Base-by-base conservation (phyloP, 2,113 vertebrate species). In the Proterorhinus semilunaris region DNA sequence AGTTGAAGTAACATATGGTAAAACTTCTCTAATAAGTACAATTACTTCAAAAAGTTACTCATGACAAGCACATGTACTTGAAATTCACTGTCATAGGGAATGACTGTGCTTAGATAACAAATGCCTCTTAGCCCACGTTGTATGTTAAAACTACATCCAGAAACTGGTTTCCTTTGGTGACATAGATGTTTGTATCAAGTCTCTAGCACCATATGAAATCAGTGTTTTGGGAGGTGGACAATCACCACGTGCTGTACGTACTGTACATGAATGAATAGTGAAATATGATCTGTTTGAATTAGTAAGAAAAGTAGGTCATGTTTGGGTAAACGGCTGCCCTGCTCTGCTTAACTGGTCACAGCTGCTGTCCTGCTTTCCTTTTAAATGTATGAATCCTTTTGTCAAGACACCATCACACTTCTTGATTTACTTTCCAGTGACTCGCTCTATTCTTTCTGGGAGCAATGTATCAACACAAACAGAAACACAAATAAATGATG, bases 191-290 rank as follows among this genome's bases (percentile, higher is more conserved):
- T 84, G 71, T 84, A 81, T 21, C 48, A 58, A 77, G 86, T 91
- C 79, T 93, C 92, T 93, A 93, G 92, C 92, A 93, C 92, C 92
- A 93, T 87, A 88, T 92, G 91, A 93, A 93, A 92, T 91, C 90
- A 91, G 92, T 89, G 88, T 88, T 91, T 80, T 90, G 89, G 90
- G 91, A 78, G 75, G 80, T 81, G 82, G 86, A 86, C 77, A 70
- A 64, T 66, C 89, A 74, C 43, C 88, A 74, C 62, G 73, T 71
- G 49, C 43, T n/a, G n/a, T n/a, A 74, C 43, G 52, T n/a, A 58
- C 58, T 76, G 55, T 73, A 70, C 59, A 75, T 71, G 68, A 71
- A 66, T 69, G 49, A 50, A 52, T 50, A 47, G 7, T 73, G 57
- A 74, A 72, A 74, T 66, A 48, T 57, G 50, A 59, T 46, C 71